Conservation (phyloP, 1,140 invertebrate species). For the Lepidurus apus region DNA sequence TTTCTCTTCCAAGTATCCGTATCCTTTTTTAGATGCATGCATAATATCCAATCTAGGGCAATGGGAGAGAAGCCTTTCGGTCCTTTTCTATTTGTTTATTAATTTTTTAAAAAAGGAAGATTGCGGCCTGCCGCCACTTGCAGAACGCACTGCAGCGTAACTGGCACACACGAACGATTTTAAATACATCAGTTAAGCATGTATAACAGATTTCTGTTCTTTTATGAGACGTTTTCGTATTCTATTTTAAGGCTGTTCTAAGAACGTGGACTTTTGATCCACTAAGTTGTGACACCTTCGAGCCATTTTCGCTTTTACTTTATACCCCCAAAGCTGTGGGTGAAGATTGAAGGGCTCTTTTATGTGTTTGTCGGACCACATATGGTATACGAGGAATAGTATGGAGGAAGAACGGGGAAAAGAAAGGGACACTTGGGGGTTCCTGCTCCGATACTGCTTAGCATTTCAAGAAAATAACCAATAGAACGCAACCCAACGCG, state of each 20-base stretch:
- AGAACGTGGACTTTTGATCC: too few relatives aligned
- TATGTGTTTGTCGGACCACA: not conserved
- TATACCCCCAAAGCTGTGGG: not conserved
- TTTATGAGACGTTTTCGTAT: too few relatives aligned
- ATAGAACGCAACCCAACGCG: not conserved
- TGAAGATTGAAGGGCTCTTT: slow-evolving; percentile 10
- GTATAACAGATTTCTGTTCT: too few relatives aligned
- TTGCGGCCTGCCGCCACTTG: not conserved
- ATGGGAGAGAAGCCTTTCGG: not conserved
- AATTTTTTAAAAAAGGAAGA: not conserved
- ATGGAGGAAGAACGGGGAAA: not conserved
- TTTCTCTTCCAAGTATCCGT: not conserved
- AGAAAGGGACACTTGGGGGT: too few relatives aligned
- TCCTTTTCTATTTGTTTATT: not conserved
- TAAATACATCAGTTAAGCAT: too few relatives aligned
- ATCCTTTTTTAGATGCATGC: not conserved
- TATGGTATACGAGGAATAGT: not conserved
- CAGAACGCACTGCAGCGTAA: not conserved
- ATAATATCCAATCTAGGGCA: not conserved
- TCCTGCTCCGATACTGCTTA: not conserved
- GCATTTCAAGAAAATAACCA: not conserved
- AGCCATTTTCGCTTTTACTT: not conserved
- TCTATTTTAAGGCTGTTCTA: too few relatives aligned
- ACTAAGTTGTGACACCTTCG: not conserved
- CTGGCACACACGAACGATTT: not conserved